These are phyloP conservation scores for Hyles euphorbiae DNA, from an alignment of 1,140 invertebrate genomes.

Conservation along the genomic window DNA sequence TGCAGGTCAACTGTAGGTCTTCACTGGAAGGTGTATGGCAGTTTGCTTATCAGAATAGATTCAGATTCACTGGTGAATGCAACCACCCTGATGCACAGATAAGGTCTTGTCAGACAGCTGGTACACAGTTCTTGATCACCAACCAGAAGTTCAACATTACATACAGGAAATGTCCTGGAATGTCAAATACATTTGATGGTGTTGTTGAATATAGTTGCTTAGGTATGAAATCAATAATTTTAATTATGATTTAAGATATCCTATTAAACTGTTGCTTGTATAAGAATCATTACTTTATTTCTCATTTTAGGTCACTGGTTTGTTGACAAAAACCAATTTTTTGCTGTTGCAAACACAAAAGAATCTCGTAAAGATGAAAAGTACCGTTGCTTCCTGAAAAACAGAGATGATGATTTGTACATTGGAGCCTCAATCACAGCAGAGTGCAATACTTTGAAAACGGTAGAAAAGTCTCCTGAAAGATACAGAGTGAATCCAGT, in stretches of 20 bases:
- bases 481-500: slow-evolving; percentile 91
- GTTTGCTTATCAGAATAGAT: slow-evolving; percentile 94
- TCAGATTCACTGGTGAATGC: slow-evolving; percentile 94
- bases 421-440: slow-evolving; percentile 92
- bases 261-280: not conserved
- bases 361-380: slow-evolving; percentile 96
- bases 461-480: slow-evolving; percentile 94
- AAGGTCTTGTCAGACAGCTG: slow-evolving; percentile 95
- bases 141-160: slow-evolving; percentile 98
- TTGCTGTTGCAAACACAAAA: slow-evolving; percentile 95
- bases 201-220: slow-evolving; percentile 95
- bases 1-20: slow-evolving; percentile 90
- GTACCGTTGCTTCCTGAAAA: slow-evolving; percentile 94
- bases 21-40: slow-evolving; percentile 96
- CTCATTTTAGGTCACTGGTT: slow-evolving; percentile 88
- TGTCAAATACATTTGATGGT: slow-evolving; percentile 90
- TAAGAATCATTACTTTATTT: slow-evolving; percentile 18
- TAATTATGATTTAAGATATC: not conserved
- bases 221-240: slow-evolving; percentile 53
- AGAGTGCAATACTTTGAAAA: slow-evolving; percentile 94
- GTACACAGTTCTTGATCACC: slow-evolving; percentile 95
- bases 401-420: slow-evolving; percentile 94
- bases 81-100: slow-evolving; percentile 91
- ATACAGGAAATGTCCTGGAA: slow-evolving; percentile 90
- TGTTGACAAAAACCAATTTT: slow-evolving; percentile 95